Evolutionary conservation across 2,888 invertebrate species (phyloP), one percentile per base, ranked within the genome.

Genomic region (Eristalinus aeneus): DNA sequence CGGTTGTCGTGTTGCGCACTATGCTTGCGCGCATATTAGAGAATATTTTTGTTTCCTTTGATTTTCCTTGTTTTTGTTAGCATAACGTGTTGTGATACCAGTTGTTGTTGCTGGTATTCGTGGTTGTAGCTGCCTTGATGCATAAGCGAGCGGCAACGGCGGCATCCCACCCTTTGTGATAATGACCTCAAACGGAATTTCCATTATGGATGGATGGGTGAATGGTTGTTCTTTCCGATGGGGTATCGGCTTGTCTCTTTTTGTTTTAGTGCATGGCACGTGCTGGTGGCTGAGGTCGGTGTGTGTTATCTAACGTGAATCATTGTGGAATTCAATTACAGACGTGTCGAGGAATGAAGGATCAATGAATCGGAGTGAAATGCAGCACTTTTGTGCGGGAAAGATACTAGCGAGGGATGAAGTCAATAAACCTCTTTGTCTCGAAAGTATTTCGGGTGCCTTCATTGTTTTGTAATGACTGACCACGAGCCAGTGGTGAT

Each of bases 141-240:
- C 56, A 65, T 11, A 27, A 39, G 31, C 10, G 58, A 16, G 67
- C 27, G 27, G 27, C 27, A 5, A 5, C 27, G 27, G 27, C 65
- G 81, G 67, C 61, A 79, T 58, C 77, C 46, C 78, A 86, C 82
- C 86, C 86, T 86, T 85, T 82, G 82, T 86, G 82, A 86, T 86
- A 77, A 78, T 86, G 86, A 86, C 86, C 86, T 82, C 81, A 86
- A 86, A 82, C 82, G 82, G 82, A 82, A 77, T 81, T 71, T 69
- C 22, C 73, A 72, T 61, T 72, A 34, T 64, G n/a, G 65, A 61
- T 27, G 56, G 56, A 23, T 56, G 56, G 22, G 23, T 56, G 22
- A 27, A 23, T 56, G 56, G 46, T 32, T 71, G 34, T 71, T 63
- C 34, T 54, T 67, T 10, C 36, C 39, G 27, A 9, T 31, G 27